phyloP scores from a whole-genome alignment of 1,140 invertebrate species.

The Lasioglossum baleicum region DNA sequence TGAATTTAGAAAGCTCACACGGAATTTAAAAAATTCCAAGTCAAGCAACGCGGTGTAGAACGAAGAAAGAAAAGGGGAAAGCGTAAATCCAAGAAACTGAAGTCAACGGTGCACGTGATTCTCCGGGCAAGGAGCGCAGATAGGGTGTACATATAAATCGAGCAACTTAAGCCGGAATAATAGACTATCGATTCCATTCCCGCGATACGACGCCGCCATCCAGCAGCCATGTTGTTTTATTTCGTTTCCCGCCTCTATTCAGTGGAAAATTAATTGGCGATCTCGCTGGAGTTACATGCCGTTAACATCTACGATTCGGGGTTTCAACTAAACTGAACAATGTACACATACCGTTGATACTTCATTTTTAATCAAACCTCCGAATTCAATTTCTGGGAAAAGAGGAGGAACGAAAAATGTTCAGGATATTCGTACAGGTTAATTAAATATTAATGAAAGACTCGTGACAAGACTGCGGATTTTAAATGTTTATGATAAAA shows the following conservation, averaged over 20 bases:
- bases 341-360: too few relatives aligned
- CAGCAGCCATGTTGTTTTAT: constrained; percentile 9
- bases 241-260: constrained; percentile 65
- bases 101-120: constrained; percentile 50
- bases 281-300: neutral
- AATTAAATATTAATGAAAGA: too few relatives aligned
- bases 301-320: neutral
- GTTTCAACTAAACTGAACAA: neutral
- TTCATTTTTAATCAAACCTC: too few relatives aligned
- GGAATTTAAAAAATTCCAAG: neutral
- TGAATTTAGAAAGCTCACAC: too few relatives aligned
- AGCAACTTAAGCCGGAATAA: constrained; percentile 71
- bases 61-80: constrained; percentile 1
- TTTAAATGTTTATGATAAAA: too few relatives aligned
- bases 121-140: constrained; percentile 48
- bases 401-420: too few relatives aligned
- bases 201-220: constrained; percentile 25
- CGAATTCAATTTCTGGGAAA: too few relatives aligned
- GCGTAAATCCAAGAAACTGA: constrained; percentile 53
- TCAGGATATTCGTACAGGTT: too few relatives aligned
- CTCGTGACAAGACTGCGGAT: too few relatives aligned
- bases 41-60: neutral
- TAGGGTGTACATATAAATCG: constrained; percentile 68
- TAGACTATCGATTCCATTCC: constrained; percentile 72
- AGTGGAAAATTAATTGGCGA: constrained; percentile 71